A percentile compares a stretch with the other conserved stretches of the same genome.
phyloP scores from a whole-genome alignment of 2,888 invertebrate genomes.

The Nymphalis polychloros region DNA sequence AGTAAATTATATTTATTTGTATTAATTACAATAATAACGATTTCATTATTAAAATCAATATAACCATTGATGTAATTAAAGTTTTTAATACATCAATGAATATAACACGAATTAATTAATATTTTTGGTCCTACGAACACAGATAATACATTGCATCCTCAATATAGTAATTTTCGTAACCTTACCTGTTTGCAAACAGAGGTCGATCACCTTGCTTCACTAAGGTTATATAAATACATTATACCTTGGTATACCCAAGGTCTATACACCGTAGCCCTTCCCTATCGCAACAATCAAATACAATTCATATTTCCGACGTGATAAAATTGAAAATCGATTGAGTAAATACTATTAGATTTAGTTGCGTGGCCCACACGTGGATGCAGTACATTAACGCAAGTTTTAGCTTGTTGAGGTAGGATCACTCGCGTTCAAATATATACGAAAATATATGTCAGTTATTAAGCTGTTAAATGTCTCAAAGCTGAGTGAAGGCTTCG shows the following conservation, averaged over 20 bases:
- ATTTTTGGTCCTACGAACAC: not conserved
- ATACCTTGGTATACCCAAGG: not conserved
- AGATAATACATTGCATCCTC: not conserved
- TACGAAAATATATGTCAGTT: no score
- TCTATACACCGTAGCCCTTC: no score
- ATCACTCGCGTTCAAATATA: not conserved
- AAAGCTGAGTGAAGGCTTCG: no score
- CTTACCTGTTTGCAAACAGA: slow-evolving; percentile 26
- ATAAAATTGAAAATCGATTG: not conserved
- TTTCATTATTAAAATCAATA: no score
- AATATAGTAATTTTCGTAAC: not conserved
- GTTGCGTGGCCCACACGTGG: not conserved
- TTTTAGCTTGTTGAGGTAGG: not conserved
- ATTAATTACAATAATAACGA: no score
- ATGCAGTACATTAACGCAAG: not conserved
- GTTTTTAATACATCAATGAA: no score
- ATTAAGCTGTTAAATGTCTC: no score
- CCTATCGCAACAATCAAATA: not conserved
- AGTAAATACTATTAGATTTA: not conserved
- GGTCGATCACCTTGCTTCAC: slow-evolving; percentile 35
- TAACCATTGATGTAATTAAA: no score
- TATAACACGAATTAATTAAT: no score
- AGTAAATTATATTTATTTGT: no score
- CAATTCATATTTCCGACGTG: not conserved
- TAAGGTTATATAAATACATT: slow-evolving; percentile 18